A percentile compares a stretch with the other conserved stretches of the same genome.
Evolutionary conservation across 1,140 invertebrate genomes (phyloP).

Genomic region (Holotrichia oblita): DNA sequence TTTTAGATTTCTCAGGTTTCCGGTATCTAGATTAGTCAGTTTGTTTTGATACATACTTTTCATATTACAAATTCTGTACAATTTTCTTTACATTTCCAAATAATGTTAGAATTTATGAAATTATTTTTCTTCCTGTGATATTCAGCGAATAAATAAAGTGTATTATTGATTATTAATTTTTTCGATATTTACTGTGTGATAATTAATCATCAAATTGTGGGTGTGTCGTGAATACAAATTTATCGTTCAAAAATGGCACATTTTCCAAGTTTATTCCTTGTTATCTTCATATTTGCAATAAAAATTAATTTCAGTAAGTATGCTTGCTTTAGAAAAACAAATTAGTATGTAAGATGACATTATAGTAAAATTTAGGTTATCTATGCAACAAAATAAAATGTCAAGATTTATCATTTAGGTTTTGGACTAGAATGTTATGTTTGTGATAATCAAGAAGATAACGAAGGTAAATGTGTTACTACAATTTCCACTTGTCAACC

Average conservation of each 20-base stretch:
- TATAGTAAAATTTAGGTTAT: neutral
- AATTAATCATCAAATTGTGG: neutral
- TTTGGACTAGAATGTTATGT: constrained; percentile 92
- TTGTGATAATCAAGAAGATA: constrained; percentile 91
- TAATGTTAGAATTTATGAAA: too few relatives aligned
- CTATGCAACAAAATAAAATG: neutral
- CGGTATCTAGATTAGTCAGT: too few relatives aligned
- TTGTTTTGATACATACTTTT: too few relatives aligned
- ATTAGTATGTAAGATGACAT: too few relatives aligned
- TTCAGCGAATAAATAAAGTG: too few relatives aligned
- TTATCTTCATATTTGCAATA: neutral
- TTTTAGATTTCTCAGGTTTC: too few relatives aligned
- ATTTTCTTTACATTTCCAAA: too few relatives aligned
- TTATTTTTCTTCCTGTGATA: too few relatives aligned
- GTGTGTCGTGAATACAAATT: constrained; percentile 6
- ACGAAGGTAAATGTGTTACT: constrained; percentile 91
- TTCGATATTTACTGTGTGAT: too few relatives aligned
- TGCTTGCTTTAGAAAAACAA: neutral
- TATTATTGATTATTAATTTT: too few relatives aligned
- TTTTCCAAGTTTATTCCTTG: neutral
- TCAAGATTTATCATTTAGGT: constrained; percentile 63
- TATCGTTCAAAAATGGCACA: neutral
- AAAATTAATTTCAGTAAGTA: neutral
- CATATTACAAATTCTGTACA: too few relatives aligned
- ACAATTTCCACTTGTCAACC: constrained; percentile 91